Evolutionary conservation across 2,797 vertebrate species (phyloP), one percentile per base, ranked within the genome.

Genomic region (Merluccius polli): DNA sequence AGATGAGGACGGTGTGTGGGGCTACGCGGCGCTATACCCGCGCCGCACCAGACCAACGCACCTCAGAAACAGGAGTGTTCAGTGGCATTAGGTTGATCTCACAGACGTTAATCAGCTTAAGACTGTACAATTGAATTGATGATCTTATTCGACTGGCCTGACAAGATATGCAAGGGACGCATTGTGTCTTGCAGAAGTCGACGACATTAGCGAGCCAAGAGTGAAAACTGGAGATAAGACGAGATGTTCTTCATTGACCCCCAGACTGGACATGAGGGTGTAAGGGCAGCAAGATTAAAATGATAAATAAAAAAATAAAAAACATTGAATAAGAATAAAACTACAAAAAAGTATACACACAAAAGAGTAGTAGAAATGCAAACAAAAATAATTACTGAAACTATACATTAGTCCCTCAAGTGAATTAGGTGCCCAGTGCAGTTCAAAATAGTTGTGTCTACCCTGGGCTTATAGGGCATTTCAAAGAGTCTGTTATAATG

Each of bases 1-100:
- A 79, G 69, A 75, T 0, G 59, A 65, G 13, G 70, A 30, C 75
- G 41, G 75, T 75, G 59, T 59, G 72, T 0, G 0, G 59, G 59
- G 27, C 3, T 13, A 27, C 27, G n/a, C 11, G 10, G n/a, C 24
- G 15, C 59, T 27, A 65, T 27, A 27, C 59, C 24, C 59, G 3
- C 4, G 2, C 21, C 24, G 24, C 59, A 65, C 59, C 1, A 11
- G 24, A 65, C 59, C 59, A 11, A 65, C 59, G 52, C 52, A 65
- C 9, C 59, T 65, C 59, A 16, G 41, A 5, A 18, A 48, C 1
- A 65, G 59, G 59, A 65, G n/a, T 1, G 10, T n/a, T n/a, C 24
- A 16, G 59, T 27, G 52, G n/a, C 52, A 59, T 59, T 24, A 59
- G 4, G 59, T 65, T 65, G 59, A 27, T 27, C 24, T 65, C 2